These are phyloP conservation scores for Standfussiana lucernea DNA, from an alignment of 2,888 invertebrate species.

Conservation along the genomic window DNA sequence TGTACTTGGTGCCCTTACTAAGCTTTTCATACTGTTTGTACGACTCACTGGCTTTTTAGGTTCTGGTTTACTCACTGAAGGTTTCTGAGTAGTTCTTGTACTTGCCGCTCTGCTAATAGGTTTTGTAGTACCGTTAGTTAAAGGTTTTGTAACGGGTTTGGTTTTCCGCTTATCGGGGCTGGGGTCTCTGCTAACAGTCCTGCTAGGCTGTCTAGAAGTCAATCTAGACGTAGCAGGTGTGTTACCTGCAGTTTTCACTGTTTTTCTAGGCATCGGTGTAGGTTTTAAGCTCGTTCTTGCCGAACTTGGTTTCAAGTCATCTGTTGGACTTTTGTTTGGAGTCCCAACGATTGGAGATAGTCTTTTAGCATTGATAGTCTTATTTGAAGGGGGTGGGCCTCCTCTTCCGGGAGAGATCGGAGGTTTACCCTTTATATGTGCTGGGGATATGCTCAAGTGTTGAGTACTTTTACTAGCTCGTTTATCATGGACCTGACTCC, in stretches of 20 bases:
- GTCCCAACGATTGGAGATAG: constrained; percentile 89
- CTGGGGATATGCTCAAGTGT: constrained; percentile 81
- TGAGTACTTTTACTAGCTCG: constrained; percentile 86
- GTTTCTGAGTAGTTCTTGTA: constrained; percentile 79
- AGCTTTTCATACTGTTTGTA: constrained; percentile 86
- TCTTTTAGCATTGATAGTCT: constrained; percentile 85
- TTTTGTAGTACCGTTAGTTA: constrained; percentile 72
- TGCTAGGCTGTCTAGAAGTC: constrained; percentile 86
- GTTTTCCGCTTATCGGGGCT: constrained; percentile 86
- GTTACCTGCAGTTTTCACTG: constrained; percentile 81
- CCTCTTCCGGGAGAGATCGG: constrained; percentile 87
- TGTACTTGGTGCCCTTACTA: constrained; percentile 84
- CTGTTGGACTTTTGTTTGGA: constrained; percentile 87
- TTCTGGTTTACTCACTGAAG: constrained; percentile 79
- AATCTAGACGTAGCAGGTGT: constrained; percentile 85
- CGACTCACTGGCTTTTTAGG: constrained; percentile 83
- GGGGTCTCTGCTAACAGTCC: constrained; percentile 82
- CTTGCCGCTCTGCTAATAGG: constrained; percentile 80
- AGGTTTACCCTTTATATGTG: constrained; percentile 86
- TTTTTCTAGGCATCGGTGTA: constrained; percentile 77
- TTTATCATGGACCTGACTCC: constrained; percentile 85
- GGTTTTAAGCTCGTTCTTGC: constrained; percentile 80
- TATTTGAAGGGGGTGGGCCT: constrained; percentile 88
- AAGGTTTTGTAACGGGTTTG: constrained; percentile 70
- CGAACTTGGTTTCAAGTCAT: constrained; percentile 81